Percentiles rank a stretch among this genome's conserved stretches.
phyloP scores from a whole-genome alignment of 2,113 vertebrate genomes.

The Dissostichus mawsoni region DNA sequence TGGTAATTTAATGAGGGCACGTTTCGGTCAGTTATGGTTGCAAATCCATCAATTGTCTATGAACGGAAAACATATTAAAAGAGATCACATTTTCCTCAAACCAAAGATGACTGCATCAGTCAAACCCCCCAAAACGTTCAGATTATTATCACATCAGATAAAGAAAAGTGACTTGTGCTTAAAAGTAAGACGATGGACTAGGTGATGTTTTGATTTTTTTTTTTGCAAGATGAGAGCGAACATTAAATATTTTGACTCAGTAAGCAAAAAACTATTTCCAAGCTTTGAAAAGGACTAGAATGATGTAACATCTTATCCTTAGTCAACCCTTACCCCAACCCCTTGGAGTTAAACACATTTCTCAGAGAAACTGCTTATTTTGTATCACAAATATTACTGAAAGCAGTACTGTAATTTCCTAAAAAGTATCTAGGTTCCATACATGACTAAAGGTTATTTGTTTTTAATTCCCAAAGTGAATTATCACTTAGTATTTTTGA shows the following conservation, averaged over 20 bases:
- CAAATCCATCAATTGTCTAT: background rate
- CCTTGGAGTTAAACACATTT: background rate
- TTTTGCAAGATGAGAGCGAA: background rate
- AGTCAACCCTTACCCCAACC: background rate
- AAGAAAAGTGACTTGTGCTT: background rate
- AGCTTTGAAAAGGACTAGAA: background rate
- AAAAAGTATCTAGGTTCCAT: background rate
- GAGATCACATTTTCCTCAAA: background rate
- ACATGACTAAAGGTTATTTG: background rate
- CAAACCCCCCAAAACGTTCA: background rate
- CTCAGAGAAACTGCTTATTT: background rate
- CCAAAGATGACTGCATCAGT: background rate
- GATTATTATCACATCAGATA: background rate
- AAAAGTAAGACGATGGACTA: background rate
- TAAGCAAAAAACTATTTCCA: background rate
- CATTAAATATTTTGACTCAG: background rate
- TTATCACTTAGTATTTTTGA: background rate
- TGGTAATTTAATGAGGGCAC: background rate
- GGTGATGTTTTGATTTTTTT: background rate
- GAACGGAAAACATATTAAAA: background rate
- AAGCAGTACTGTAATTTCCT: background rate
- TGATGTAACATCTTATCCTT: background rate
- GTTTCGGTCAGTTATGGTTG: background rate
- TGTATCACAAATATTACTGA: background rate
- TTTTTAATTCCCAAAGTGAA: constrained; percentile 24